phyloP scores from a whole-genome alignment of 2,888 invertebrate species.

The Tryphoninae sp. region DNA sequence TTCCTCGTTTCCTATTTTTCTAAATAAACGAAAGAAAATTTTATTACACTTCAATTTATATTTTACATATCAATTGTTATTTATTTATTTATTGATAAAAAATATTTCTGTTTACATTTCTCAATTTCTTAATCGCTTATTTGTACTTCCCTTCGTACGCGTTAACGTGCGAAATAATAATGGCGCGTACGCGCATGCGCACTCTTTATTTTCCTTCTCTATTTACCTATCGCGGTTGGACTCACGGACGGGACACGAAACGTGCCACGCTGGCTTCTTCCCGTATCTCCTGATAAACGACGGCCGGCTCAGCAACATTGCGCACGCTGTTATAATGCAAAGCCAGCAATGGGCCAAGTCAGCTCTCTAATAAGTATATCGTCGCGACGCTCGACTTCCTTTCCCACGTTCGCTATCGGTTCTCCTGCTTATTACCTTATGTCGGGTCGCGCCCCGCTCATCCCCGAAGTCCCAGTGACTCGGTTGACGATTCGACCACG shows the following conservation, averaged over 20 bases:
- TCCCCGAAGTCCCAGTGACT: constrained; percentile 2
- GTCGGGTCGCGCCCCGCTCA: constrained; percentile 41
- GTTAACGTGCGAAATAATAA: constrained; percentile 35
- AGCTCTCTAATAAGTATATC: constrained; percentile 25
- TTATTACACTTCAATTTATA: too few relatives aligned
- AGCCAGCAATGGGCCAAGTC: constrained; percentile 1
- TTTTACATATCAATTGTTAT: too few relatives aligned
- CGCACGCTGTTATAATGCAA: background rate
- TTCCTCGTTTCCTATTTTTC: too few relatives aligned
- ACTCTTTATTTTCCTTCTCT: constrained; percentile 12
- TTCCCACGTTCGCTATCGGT: constrained; percentile 80
- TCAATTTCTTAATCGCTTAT: constrained; percentile 26
- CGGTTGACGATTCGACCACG: constrained; percentile 62
- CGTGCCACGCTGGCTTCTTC: constrained; percentile 6
- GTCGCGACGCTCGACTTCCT: constrained; percentile 72
- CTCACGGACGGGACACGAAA: background rate
- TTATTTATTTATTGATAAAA: too few relatives aligned
- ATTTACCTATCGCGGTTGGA: constrained; percentile 55
- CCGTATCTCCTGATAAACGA: constrained; percentile 61
- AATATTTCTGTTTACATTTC: background rate
- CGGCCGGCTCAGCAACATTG: background rate
- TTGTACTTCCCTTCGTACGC: constrained; percentile 41
- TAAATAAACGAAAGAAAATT: too few relatives aligned
- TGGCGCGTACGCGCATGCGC: background rate
- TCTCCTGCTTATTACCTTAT: constrained; percentile 71